Percentiles rank a stretch among this genome's conserved stretches.
Conservation (phyloP, 2,113 vertebrate genomes). For the Sinocyclocheilus grahami region DNA sequence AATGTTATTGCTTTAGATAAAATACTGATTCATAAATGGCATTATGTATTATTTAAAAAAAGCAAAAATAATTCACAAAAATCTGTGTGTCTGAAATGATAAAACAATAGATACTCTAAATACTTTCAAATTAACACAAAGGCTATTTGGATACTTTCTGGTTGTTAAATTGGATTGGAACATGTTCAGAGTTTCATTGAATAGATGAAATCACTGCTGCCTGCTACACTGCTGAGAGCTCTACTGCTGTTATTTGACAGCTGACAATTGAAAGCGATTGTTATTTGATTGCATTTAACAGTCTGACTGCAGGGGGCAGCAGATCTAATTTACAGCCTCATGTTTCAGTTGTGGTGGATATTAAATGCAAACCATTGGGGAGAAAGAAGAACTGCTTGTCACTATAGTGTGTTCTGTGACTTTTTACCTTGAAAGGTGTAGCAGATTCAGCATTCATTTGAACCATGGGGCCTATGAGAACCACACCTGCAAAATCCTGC, state of each 20-base stretch:
- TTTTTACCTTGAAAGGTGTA: too few relatives aligned
- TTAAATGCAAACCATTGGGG: too few relatives aligned
- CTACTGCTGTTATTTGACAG: neutral
- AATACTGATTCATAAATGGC: too few relatives aligned
- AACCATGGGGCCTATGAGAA: too few relatives aligned
- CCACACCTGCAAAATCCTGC: too few relatives aligned
- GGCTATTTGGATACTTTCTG: neutral
- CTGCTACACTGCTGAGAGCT: neutral
- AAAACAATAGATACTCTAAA: neutral
- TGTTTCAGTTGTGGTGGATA: too few relatives aligned
- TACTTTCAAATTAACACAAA: neutral
- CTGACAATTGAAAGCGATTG: conserved; percentile 23
- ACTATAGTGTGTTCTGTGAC: too few relatives aligned
- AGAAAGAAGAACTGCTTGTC: too few relatives aligned
- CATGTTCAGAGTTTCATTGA: neutral
- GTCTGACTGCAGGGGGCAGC: conserved; percentile 35
- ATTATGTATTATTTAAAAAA: too few relatives aligned
- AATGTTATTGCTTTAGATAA: too few relatives aligned
- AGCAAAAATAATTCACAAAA: too few relatives aligned
- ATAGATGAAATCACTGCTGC: neutral
- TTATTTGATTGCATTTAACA: neutral
- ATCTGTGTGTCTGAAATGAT: neutral
- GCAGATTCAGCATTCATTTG: too few relatives aligned
- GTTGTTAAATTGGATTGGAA: neutral
- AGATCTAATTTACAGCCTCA: neutral